These are phyloP conservation scores for Laticauda colubrina DNA, from an alignment of 2,113 vertebrate genomes.

Conservation along the genomic window DNA sequence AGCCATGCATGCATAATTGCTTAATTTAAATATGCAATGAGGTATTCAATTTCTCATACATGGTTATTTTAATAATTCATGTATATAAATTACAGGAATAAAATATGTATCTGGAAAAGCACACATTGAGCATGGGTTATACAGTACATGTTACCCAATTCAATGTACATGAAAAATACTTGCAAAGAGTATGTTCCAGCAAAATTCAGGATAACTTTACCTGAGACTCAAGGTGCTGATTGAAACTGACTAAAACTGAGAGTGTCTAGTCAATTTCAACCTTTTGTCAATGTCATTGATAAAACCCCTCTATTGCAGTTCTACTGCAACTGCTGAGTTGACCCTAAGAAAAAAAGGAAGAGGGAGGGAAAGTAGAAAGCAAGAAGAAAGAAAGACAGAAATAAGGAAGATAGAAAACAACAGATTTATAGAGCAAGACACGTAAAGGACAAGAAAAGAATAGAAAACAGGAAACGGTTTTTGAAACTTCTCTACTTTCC, in stretches of 20 bases:
- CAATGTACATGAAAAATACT: conserved; percentile 30
- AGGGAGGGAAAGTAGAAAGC: background rate
- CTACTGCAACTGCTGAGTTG: conserved; percentile 27
- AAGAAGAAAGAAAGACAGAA: background rate
- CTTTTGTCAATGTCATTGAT: conserved; percentile 24
- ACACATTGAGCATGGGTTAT: conserved; percentile 12
- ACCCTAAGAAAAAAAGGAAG: conserved; percentile 23
- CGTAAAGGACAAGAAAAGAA: background rate
- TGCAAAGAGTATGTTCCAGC: conserved; percentile 14
- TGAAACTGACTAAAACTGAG: conserved; percentile 37
- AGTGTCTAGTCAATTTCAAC: conserved; percentile 30
- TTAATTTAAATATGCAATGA: background rate
- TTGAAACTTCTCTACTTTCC: background rate
- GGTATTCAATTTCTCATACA: background rate
- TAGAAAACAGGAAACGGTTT: conserved; percentile 3
- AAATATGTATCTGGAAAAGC: conserved; percentile 13
- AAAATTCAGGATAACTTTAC: conserved; percentile 18
- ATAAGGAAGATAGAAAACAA: conserved; percentile 26
- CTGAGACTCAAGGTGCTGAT: conserved; percentile 21
- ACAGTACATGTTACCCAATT: background rate
- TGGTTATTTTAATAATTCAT: conserved; percentile 7
- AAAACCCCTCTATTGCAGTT: conserved; percentile 28
- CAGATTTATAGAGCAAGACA: conserved; percentile 12
- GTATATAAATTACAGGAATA: background rate
- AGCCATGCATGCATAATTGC: conserved; percentile 17